These are phyloP conservation scores for Sterna hirundo DNA, from an alignment of 2,113 vertebrate genomes.

Conservation along the genomic window DNA sequence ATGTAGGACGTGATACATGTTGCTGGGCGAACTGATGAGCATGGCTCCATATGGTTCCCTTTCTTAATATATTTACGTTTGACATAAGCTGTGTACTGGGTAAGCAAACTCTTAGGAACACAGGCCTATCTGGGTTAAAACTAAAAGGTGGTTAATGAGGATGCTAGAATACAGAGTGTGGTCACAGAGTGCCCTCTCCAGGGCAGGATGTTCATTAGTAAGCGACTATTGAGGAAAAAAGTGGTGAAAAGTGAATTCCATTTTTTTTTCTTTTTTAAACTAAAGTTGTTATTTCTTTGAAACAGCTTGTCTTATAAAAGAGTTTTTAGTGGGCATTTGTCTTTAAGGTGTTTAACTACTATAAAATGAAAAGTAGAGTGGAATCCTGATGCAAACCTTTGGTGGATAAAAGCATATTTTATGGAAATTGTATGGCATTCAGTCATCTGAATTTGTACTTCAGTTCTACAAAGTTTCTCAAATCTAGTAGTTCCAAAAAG, in stretches of 20 bases:
- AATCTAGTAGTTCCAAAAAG: not conserved
- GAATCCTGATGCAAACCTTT: not conserved
- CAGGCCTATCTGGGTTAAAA: not conserved
- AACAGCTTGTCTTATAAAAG: not conserved
- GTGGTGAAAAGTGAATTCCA: not conserved
- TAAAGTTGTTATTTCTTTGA: not conserved
- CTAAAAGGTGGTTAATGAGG: not conserved
- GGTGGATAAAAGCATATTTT: not conserved
- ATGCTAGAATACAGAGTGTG: not conserved
- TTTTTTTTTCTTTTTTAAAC: not conserved
- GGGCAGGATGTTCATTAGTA: conserved; percentile 39
- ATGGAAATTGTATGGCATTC: not conserved
- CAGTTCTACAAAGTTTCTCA: not conserved
- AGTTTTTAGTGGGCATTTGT: not conserved
- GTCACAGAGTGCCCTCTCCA: conserved; percentile 63
- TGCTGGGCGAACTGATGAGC: not conserved
- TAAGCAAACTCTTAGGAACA: not conserved
- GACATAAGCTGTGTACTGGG: not conserved
- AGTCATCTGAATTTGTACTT: not conserved
- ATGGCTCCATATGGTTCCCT: not conserved
- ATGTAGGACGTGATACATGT: not conserved
- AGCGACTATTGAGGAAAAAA: not conserved
- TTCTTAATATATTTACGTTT: not conserved
- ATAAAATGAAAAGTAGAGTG: not conserved
- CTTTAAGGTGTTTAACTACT: not conserved